A percentile compares a stretch with the other conserved stretches of the same genome.
Evolutionary conservation across 2,888 invertebrate species (phyloP).

Genomic region (Oxytorus armatus): DNA sequence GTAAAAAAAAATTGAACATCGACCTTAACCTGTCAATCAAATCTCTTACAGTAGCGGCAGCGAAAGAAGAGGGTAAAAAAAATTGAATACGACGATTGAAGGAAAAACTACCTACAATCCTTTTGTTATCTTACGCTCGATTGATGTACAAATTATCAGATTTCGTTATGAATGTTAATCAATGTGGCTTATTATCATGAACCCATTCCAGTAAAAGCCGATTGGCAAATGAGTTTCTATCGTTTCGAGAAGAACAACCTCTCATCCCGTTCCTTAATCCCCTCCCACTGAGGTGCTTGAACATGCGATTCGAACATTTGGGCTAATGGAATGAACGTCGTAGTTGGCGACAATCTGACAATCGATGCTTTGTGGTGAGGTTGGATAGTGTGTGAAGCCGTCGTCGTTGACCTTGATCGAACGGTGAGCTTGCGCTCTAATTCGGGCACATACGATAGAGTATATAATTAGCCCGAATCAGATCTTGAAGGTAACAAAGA

Average conservation of each 20-base stretch:
- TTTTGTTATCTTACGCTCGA: too few species aligned
- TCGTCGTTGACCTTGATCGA: not conserved
- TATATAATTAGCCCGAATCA: constrained; percentile 18
- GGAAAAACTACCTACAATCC: too few species aligned
- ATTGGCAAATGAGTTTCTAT: not conserved
- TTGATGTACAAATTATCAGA: too few species aligned
- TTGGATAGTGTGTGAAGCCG: constrained; percentile 11
- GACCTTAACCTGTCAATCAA: too few species aligned
- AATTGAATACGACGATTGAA: too few species aligned
- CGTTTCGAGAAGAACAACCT: not conserved
- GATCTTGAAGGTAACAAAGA: too few species aligned
- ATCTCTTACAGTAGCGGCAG: too few species aligned
- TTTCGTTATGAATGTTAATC: too few species aligned
- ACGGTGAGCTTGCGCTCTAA: constrained; percentile 27
- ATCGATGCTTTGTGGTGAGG: constrained; percentile 27
- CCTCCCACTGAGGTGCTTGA: not conserved
- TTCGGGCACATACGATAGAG: constrained; percentile 17
- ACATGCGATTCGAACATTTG: constrained; percentile 62
- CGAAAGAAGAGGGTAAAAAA: too few species aligned
- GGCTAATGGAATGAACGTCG: constrained; percentile 53
- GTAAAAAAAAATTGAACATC: too few species aligned
- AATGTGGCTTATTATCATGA: too few species aligned
- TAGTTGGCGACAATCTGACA: constrained; percentile 41
- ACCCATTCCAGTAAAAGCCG: not conserved
- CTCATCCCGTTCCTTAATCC: constrained; percentile 20